Percentiles rank a stretch among this genome's conserved stretches.
Conservation (phyloP, 37 sponge, comb jelly and placozoan species). For the Beroe ovata region DNA sequence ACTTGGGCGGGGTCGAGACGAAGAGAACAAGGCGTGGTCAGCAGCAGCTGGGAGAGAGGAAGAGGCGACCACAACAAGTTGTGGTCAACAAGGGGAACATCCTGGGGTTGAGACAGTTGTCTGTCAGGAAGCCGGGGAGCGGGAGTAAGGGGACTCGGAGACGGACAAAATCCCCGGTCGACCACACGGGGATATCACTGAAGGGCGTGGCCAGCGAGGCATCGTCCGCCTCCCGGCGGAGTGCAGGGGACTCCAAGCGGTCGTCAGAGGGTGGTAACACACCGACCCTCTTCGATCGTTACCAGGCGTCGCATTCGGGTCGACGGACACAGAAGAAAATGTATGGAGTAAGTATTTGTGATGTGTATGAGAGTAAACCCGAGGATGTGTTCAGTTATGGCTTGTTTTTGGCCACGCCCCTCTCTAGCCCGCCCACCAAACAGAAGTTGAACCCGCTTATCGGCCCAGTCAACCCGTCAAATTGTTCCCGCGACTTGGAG, state of each 20-base stretch:
- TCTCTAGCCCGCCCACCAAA: slow-evolving; percentile 22
- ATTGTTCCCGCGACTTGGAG: neutral
- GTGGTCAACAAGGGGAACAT: slow-evolving; percentile 7
- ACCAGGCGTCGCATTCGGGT: neutral
- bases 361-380: slow-evolving; percentile 35
- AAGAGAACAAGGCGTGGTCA: neutral
- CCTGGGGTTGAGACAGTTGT: slow-evolving; percentile 16
- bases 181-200: neutral
- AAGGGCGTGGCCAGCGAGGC: neutral
- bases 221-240: neutral
- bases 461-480: neutral
- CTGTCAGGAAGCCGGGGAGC: neutral
- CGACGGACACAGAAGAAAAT: neutral
- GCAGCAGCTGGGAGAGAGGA: neutral
- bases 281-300: neutral
- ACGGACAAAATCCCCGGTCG: neutral
- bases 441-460: slow-evolving; percentile 33
- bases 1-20: too few relatives aligned
- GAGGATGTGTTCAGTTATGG: slow-evolving; percentile 42
- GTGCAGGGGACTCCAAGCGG: neutral
- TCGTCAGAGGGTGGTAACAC: neutral
- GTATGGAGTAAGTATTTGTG: slow-evolving; percentile 48
- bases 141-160: neutral
- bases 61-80: neutral
- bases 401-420: slow-evolving; percentile 1